Evolutionary conservation across 2,797 vertebrate species (phyloP).

Genomic region (Clarias pachynema): DNA sequence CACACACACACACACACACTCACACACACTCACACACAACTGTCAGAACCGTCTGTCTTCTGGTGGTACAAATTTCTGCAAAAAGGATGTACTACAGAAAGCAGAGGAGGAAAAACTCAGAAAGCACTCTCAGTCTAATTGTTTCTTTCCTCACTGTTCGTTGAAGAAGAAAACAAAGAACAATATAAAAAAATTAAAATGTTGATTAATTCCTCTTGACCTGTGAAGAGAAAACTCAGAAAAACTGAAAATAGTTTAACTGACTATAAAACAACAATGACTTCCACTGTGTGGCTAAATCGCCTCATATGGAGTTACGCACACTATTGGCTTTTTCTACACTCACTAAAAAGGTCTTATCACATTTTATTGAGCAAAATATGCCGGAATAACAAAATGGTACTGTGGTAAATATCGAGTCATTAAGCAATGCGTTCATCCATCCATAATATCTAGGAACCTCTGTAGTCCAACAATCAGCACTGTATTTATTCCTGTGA

Average conservation of each 20-base stretch:
- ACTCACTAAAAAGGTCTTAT: background rate
- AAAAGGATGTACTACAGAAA: conserved; percentile 19
- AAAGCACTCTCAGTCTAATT: conserved; percentile 23
- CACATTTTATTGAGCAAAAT: background rate
- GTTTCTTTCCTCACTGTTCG: background rate
- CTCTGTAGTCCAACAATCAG: too few relatives aligned
- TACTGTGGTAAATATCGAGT: background rate
- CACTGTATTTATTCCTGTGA: too few relatives aligned
- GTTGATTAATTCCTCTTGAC: background rate
- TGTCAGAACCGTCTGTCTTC: conserved; percentile 34
- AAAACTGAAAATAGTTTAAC: conserved; percentile 10
- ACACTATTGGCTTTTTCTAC: background rate
- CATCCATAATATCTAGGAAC: too few relatives aligned
- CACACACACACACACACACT: conserved; percentile 20
- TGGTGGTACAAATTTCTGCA: conserved; percentile 25
- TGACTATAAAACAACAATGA: conserved; percentile 2
- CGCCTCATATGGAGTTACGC: background rate
- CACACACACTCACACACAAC: conserved; percentile 16
- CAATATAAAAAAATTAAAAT: conserved; percentile 4
- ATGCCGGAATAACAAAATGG: background rate
- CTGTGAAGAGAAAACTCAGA: background rate
- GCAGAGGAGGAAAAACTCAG: background rate
- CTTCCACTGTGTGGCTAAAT: background rate
- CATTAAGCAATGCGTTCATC: background rate
- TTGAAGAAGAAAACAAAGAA: conserved; percentile 4